Percentiles rank a stretch among this genome's conserved stretches.
Evolutionary conservation across 2,888 invertebrate species (phyloP).

Genomic region (Mimachlamys varia): DNA sequence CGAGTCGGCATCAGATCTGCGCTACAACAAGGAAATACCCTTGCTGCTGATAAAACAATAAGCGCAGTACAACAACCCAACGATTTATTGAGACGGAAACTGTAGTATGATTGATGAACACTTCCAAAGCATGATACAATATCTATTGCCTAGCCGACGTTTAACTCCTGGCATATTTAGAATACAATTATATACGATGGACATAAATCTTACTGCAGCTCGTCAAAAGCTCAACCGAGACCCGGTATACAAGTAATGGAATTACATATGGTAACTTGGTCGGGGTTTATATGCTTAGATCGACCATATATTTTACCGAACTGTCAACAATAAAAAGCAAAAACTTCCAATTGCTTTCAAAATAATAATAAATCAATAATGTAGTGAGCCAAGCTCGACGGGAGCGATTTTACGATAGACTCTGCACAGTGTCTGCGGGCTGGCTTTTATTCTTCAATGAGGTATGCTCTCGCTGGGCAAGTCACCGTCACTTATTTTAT

Average conservation of each 20-base stretch:
- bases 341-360: not conserved
- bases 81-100: too few relatives aligned
- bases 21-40: too few relatives aligned
- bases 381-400: not conserved
- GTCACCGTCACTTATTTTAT: not conserved
- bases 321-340: constrained; percentile 9
- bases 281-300: not conserved
- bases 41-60: too few relatives aligned
- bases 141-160: not conserved
- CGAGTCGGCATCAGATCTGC: too few relatives aligned
- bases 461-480: not conserved
- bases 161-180: not conserved
- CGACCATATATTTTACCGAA: not conserved
- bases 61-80: too few relatives aligned
- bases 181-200: not conserved
- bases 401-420: not conserved
- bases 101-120: too few relatives aligned
- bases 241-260: not conserved
- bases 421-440: not conserved
- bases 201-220: not conserved
- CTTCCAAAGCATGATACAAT: not conserved
- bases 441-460: not conserved
- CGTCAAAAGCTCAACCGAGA: not conserved
- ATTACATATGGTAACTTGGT: not conserved
- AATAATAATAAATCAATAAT: not conserved